A percentile compares a stretch with the other conserved stretches of the same genome.
Evolutionary conservation across 2,113 vertebrate genomes (phyloP).

Genomic region (Apteryx owenii): DNA sequence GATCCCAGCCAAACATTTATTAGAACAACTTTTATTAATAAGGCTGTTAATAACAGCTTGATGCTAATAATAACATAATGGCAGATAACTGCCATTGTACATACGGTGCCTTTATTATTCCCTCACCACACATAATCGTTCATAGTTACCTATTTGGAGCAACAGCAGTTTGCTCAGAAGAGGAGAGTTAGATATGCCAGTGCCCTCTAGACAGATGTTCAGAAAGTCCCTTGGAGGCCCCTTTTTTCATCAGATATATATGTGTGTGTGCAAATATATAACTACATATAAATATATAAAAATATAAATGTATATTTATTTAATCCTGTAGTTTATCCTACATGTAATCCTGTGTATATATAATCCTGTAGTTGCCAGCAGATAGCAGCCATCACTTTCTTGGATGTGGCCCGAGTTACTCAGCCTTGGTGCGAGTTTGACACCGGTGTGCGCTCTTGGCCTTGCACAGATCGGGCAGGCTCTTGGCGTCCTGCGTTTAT

Average conservation of each 20-base stretch:
- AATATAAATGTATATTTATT: rapidly evolving
- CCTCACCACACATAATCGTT: not conserved
- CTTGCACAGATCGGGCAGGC: not conserved
- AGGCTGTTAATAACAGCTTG: not conserved
- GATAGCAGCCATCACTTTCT: not conserved
- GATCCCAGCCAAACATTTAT: not conserved
- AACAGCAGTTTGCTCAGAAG: not conserved
- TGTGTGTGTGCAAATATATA: not conserved
- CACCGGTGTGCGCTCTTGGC: not conserved
- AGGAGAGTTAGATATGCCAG: not conserved
- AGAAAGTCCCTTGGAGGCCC: not conserved
- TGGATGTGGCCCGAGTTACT: not conserved
- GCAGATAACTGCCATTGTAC: not conserved
- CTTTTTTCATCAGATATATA: not conserved
- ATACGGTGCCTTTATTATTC: not conserved
- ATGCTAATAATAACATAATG: not conserved
- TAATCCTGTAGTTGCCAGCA: rapidly evolving
- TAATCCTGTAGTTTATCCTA: not conserved
- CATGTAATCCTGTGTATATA: too few relatives aligned
- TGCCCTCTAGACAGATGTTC: not conserved
- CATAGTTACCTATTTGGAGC: not conserved
- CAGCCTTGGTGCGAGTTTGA: not conserved
- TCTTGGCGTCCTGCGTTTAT: not conserved
- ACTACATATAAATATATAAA: not conserved
- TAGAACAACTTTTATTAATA: not conserved